These are phyloP conservation scores for Eretmochelys imbricata DNA, from an alignment of 2,113 vertebrate species.

Conservation along the genomic window DNA sequence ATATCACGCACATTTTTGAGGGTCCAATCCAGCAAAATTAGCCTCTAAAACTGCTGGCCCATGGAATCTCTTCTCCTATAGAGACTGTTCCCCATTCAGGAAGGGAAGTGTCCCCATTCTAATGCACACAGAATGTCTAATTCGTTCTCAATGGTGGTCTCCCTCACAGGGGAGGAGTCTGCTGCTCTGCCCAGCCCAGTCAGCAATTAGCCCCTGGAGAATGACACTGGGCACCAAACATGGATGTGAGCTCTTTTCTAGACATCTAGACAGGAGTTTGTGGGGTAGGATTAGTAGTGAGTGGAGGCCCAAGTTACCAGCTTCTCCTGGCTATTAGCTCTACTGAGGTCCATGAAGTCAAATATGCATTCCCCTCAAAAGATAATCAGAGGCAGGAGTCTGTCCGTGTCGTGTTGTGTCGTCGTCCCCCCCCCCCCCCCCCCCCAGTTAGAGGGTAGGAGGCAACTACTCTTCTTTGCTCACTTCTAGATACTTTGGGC, in stretches of 20 bases:
- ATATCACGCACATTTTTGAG: background rate
- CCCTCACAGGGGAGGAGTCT: background rate
- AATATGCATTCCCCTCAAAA: background rate
- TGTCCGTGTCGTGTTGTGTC: no score
- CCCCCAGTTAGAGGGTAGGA: background rate
- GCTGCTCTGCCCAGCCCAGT: background rate
- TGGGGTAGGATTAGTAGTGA: background rate
- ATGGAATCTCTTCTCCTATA: background rate
- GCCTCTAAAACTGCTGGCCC: background rate
- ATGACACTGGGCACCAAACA: background rate
- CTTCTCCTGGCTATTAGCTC: background rate
- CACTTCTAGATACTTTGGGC: background rate
- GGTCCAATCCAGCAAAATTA: background rate
- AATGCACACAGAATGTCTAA: background rate
- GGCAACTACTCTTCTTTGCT: background rate
- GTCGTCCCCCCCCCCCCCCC: no score
- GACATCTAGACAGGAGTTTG: background rate
- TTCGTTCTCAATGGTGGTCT: background rate
- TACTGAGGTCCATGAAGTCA: background rate
- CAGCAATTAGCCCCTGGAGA: background rate
- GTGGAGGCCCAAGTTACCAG: background rate
- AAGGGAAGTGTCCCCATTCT: background rate
- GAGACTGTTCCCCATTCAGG: background rate
- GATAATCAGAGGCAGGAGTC: background rate
- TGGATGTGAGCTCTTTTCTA: background rate